phyloP scores from a whole-genome alignment of 1,140 invertebrate species.

The Brachionus rubens region DNA sequence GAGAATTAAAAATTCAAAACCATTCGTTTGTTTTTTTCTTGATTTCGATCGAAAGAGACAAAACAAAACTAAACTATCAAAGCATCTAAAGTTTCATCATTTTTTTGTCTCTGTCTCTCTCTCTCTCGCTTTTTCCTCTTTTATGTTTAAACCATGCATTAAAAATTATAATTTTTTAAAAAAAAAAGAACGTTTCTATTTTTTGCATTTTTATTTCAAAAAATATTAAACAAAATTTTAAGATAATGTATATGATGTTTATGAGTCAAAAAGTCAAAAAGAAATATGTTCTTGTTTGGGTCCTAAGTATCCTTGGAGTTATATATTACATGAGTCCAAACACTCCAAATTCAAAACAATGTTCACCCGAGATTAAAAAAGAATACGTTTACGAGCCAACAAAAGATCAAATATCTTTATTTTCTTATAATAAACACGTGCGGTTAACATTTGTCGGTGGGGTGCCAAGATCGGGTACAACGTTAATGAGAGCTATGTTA shows the following conservation, averaged over 20 bases:
- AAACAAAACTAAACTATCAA: too few relatives aligned
- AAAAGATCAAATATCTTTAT: not conserved
- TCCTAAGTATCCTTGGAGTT: conserved; percentile 12
- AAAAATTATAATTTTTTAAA: not conserved
- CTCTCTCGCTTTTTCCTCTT: too few relatives aligned
- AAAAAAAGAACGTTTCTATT: not conserved
- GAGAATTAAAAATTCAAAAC: too few relatives aligned
- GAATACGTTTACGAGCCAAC: too few relatives aligned
- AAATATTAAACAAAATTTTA: not conserved
- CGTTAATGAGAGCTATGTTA: conserved; percentile 92
- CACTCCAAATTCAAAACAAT: too few relatives aligned
- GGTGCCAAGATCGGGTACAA: conserved; percentile 91
- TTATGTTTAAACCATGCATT: too few relatives aligned
- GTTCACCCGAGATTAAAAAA: too few relatives aligned
- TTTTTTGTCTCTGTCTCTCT: too few relatives aligned
- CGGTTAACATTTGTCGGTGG: conserved; percentile 79
- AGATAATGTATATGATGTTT: conserved; percentile 41
- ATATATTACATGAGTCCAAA: conserved; percentile 13
- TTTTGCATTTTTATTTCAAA: conserved; percentile 19
- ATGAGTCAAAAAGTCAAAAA: conserved; percentile 27
- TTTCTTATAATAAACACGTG: conserved; percentile 29
- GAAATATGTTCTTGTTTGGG: not conserved
- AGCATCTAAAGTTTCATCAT: too few relatives aligned
- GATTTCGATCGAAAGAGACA: too few relatives aligned
- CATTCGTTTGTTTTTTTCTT: too few relatives aligned